Conservation (phyloP, 2,888 invertebrate genomes). For the Brenthis ino region DNA sequence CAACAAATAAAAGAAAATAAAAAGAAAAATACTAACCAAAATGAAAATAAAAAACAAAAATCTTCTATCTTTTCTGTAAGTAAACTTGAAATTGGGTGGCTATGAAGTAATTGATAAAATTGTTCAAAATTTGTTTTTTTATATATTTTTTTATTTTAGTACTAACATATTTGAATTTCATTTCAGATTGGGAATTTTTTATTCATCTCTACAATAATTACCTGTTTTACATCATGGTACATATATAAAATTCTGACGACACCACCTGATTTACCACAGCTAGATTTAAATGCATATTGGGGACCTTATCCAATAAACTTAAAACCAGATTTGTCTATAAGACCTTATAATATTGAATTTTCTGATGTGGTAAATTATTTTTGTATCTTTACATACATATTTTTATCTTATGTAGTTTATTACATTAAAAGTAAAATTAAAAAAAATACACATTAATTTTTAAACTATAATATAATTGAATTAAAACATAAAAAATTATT, state of each 20-base stretch:
- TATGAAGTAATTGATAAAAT: neutral
- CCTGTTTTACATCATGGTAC: slow-evolving; percentile 45
- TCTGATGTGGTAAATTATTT: slow-evolving; percentile 80
- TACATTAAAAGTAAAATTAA: no score
- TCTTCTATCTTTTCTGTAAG: slow-evolving; percentile 38
- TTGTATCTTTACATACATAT: neutral
- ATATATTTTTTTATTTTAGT: neutral
- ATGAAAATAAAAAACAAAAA: slow-evolving; percentile 29
- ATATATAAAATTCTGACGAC: slow-evolving; percentile 42
- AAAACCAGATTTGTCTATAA: slow-evolving; percentile 77
- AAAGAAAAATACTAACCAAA: slow-evolving; percentile 35
- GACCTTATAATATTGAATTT: slow-evolving; percentile 83
- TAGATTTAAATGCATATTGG: slow-evolving; percentile 81
- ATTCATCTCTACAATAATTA: slow-evolving; percentile 39
- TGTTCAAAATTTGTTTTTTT: no score
- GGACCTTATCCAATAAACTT: slow-evolving; percentile 73
- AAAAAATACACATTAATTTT: no score
- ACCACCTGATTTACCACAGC: slow-evolving; percentile 50
- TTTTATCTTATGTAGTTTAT: no score
- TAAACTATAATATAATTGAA: no score
- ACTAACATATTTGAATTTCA: neutral
- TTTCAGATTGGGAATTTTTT: slow-evolving; percentile 46
- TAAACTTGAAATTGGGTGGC: neutral
- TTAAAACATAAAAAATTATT: no score
- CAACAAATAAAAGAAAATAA: slow-evolving; percentile 37